These are phyloP conservation scores for Scaptomyza graminum DNA, from an alignment of 1,140 invertebrate species.

Conservation along the genomic window DNA sequence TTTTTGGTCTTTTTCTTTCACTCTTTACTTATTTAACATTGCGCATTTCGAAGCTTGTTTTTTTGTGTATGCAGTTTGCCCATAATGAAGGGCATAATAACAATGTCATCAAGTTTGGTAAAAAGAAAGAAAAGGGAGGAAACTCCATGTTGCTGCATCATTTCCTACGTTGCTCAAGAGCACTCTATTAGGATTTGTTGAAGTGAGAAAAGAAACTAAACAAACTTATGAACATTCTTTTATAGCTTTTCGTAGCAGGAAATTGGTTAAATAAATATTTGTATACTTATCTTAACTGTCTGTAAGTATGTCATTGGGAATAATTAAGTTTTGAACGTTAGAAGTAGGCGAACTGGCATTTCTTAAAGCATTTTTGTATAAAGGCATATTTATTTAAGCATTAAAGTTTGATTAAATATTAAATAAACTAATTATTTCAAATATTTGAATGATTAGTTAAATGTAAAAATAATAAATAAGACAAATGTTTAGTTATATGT, in stretches of 20 bases:
- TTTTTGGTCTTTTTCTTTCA: slow-evolving; percentile 38
- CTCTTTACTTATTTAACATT: slow-evolving; percentile 65
- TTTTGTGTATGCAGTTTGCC: slow-evolving; percentile 7
- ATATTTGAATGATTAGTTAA: too few relatives aligned
- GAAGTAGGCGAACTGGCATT: too few relatives aligned
- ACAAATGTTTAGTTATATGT: too few relatives aligned
- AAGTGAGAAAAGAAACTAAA: too few relatives aligned
- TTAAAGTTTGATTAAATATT: too few relatives aligned
- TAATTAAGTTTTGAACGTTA: neutral
- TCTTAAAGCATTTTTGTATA: too few relatives aligned
- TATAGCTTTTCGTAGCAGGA: too few relatives aligned
- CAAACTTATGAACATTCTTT: too few relatives aligned
- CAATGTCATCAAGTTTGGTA: slow-evolving; percentile 34
- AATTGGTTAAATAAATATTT: neutral
- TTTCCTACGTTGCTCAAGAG: slow-evolving; percentile 16
- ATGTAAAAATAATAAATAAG: too few relatives aligned
- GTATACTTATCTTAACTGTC: too few relatives aligned
- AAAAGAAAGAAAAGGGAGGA: neutral
- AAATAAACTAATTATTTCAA: too few relatives aligned
- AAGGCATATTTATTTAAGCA: too few relatives aligned
- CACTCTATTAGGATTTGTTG: neutral
- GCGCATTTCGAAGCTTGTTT: slow-evolving; percentile 54
- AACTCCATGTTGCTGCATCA: slow-evolving; percentile 31
- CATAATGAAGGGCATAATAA: slow-evolving; percentile 30
- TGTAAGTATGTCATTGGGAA: neutral